Evolutionary conservation across 1,140 invertebrate species (phyloP).

Genomic region (Galendromus occidentalis): DNA sequence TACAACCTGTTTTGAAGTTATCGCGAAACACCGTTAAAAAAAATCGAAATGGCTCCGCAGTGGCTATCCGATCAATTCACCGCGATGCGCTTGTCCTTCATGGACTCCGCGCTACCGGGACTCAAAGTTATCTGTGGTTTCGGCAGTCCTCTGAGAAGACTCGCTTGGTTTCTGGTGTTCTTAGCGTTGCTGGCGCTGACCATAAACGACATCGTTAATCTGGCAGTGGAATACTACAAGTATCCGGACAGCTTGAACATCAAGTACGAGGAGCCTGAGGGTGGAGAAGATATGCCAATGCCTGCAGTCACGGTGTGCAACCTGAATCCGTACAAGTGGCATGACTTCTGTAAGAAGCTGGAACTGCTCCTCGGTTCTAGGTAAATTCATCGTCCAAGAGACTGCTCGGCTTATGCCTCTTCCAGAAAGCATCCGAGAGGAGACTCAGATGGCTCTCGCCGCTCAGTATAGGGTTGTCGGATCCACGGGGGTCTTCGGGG

Average conservation of each 20-base stretch:
- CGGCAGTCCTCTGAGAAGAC: background rate
- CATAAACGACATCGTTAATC: background rate
- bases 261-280: background rate
- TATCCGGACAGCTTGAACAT: background rate
- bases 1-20: too few relatives aligned
- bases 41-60: background rate
- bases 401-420: background rate
- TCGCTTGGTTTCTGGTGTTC: background rate
- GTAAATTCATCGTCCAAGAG: background rate
- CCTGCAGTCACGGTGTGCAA: constrained; percentile 2
- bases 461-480: background rate
- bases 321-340: constrained; percentile 6
- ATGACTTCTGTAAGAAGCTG: background rate
- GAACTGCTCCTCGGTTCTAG: background rate
- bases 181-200: background rate
- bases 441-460: background rate
- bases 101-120: background rate
- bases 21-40: too few relatives aligned
- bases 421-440: background rate
- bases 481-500: too few relatives aligned
- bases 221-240: constrained; percentile 4
- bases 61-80: background rate
- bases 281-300: background rate
- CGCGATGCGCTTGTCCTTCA: background rate
- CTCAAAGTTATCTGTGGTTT: constrained; percentile 9